Percentiles rank a stretch among this genome's conserved stretches.
Evolutionary conservation across 2,888 invertebrate genomes (phyloP).

Genomic region (Mesorhabditis belari): DNA sequence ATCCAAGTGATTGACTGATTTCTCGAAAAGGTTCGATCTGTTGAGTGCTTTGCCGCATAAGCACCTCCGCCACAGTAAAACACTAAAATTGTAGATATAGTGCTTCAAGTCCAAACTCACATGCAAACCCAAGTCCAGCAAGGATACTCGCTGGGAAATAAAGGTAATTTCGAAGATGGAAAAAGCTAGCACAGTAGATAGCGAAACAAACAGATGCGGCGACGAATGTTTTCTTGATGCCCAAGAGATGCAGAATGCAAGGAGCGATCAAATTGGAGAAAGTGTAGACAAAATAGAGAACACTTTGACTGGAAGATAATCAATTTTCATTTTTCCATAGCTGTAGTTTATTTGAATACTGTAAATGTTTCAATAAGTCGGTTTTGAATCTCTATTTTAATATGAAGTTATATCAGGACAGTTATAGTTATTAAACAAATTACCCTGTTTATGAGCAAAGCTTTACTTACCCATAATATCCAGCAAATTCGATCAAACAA

Average conservation of each 20-base stretch:
- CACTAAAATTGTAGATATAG: neutral
- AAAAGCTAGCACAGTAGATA: slow-evolving; percentile 18
- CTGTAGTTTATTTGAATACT: no score
- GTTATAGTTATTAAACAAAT: no score
- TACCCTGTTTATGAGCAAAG: no score
- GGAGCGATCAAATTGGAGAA: neutral
- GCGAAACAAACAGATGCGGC: slow-evolving; percentile 11
- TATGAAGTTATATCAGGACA: no score
- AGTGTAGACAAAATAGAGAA: neutral
- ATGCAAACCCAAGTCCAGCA: slow-evolving; percentile 28
- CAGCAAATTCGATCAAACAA: slow-evolving; percentile 20
- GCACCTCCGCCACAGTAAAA: neutral
- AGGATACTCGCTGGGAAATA: slow-evolving; percentile 20
- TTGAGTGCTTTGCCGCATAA: neutral
- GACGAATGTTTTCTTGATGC: neutral
- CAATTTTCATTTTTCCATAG: neutral
- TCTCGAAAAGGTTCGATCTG: neutral
- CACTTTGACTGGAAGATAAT: neutral
- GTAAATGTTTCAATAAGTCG: no score
- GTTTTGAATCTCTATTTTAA: no score
- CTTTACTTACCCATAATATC: slow-evolving; percentile 32
- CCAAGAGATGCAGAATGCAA: neutral
- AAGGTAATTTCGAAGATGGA: slow-evolving; percentile 24
- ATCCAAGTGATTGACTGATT: neutral
- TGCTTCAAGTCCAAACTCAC: slow-evolving; percentile 10